Evolutionary conservation across 2,888 invertebrate genomes (phyloP).

Genomic region (Apantesis nais): DNA sequence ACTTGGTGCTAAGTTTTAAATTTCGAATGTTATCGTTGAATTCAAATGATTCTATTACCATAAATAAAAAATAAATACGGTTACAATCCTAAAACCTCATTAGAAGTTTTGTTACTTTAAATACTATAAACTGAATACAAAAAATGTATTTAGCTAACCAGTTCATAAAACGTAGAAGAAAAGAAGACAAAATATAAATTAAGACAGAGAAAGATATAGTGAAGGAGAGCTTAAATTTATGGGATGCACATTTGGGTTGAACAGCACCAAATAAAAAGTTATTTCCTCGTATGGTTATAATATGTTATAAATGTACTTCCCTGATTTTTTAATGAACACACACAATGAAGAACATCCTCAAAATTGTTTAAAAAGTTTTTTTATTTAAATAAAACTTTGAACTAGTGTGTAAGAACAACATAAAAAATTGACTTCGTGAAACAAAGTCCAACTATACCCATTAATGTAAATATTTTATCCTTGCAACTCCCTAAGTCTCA

Average conservation of each 20-base stretch:
- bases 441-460: constrained; percentile 28
- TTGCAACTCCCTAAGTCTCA: constrained; percentile 30
- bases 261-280: constrained; percentile 80
- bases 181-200: constrained; percentile 70
- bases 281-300: constrained; percentile 71
- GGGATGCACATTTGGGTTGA: constrained; percentile 83
- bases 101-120: constrained; percentile 49
- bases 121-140: constrained; percentile 64
- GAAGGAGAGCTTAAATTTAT: constrained; percentile 81
- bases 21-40: neutral
- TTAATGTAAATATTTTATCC: constrained; percentile 43
- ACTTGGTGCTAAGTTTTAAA: neutral
- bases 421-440: neutral
- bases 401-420: neutral
- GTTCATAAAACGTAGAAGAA: constrained; percentile 72
- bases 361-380: neutral
- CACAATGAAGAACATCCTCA: neutral
- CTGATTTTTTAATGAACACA: constrained; percentile 39
- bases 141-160: constrained; percentile 67
- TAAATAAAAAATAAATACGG: neutral
- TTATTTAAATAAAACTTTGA: neutral
- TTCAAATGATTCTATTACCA: neutral
- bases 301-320: constrained; percentile 56
- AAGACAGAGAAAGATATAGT: constrained; percentile 73
- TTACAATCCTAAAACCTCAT: neutral